Evolutionary conservation across 1,140 invertebrate species (phyloP).

Genomic region (Ruditapes philippinarum): DNA sequence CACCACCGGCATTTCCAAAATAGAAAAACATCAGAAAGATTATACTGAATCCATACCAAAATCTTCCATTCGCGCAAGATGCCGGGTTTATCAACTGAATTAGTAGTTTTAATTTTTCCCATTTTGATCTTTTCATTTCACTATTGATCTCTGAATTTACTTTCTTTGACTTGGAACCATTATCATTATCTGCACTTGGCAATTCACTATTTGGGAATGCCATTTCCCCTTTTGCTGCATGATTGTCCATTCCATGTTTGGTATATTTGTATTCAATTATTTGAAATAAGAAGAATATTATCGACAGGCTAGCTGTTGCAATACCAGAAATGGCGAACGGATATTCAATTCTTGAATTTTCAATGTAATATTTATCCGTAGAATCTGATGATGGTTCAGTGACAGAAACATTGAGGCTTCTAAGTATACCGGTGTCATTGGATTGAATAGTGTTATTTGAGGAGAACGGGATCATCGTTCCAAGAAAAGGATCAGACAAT

Average conservation of each 20-base stretch:
- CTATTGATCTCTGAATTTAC: not conserved
- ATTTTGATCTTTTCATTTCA: not conserved
- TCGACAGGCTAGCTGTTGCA: constrained; percentile 32
- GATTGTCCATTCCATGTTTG: not conserved
- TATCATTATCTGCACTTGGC: not conserved
- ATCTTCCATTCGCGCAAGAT: constrained; percentile 69
- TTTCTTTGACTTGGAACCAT: not conserved
- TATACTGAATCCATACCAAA: constrained; percentile 69
- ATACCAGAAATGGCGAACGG: constrained; percentile 67
- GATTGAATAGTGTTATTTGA: not conserved
- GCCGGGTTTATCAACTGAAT: constrained; percentile 68
- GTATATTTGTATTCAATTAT: not conserved
- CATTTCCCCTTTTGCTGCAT: not conserved
- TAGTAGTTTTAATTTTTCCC: not conserved
- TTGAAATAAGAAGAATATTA: constrained; percentile 70
- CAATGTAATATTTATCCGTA: not conserved
- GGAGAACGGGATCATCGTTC: not conserved
- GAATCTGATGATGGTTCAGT: not conserved
- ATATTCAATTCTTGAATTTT: constrained; percentile 71
- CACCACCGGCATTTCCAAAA: constrained; percentile 70
- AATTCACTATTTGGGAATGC: not conserved
- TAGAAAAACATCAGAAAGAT: constrained; percentile 70
- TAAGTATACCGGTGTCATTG: not conserved
- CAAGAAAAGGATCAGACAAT: constrained; percentile 22
- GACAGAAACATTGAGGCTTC: not conserved